Evolutionary conservation across 2,797 vertebrate genomes (phyloP).

Genomic region (Cephalopachus bancanus): DNA sequence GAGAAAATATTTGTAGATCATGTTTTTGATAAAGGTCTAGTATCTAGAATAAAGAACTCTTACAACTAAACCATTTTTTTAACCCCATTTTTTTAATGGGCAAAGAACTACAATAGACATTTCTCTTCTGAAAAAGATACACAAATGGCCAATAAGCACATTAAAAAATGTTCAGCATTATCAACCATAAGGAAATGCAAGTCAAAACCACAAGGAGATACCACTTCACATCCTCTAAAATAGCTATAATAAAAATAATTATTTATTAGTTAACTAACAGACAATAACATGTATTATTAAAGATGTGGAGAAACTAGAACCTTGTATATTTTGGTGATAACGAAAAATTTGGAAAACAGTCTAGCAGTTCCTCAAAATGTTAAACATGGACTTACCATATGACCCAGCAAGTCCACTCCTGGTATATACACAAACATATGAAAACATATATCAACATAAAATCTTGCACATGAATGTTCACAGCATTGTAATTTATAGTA

Average conservation of each 20-base stretch:
- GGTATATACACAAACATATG: not conserved
- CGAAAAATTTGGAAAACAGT: not conserved
- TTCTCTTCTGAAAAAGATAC: slow-evolving; percentile 36
- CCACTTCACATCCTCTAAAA: not conserved
- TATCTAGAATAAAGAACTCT: slow-evolving; percentile 29
- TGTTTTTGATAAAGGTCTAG: not conserved
- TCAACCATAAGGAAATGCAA: slow-evolving; percentile 27
- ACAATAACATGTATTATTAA: not conserved
- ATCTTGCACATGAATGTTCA: not conserved
- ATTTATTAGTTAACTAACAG: not conserved
- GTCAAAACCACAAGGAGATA: not conserved
- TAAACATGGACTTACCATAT: not conserved
- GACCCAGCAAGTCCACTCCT: not conserved
- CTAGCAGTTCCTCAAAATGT: not conserved
- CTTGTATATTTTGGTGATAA: not conserved
- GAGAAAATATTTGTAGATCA: not conserved
- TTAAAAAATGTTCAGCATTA: not conserved
- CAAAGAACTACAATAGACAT: not conserved
- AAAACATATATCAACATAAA: slow-evolving; percentile 11
- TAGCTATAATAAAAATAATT: not conserved
- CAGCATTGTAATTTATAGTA: not conserved
- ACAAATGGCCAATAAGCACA: not conserved
- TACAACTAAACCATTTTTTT: not conserved
- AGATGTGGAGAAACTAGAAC: not conserved
- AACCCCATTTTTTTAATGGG: not conserved